Conservation (phyloP, 2,113 vertebrate species). For the Carollia perspicillata region DNA sequence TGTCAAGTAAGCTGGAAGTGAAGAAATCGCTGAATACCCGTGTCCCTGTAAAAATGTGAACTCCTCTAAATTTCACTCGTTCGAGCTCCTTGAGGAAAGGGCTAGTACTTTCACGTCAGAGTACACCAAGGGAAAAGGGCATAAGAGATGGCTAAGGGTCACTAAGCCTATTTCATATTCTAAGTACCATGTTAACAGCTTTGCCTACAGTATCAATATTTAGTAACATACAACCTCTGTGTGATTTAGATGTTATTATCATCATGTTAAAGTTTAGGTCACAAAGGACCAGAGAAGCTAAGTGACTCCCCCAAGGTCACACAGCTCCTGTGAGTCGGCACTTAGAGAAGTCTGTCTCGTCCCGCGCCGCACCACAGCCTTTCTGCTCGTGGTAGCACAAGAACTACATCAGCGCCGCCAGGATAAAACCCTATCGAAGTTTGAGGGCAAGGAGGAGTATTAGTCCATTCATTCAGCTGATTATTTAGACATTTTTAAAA, state of each 20-base stretch:
- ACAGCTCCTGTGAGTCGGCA: background rate
- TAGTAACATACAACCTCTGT: background rate
- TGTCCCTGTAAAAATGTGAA: background rate
- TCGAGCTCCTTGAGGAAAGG: background rate
- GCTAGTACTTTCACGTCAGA: background rate
- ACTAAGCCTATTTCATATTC: background rate
- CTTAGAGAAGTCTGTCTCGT: background rate
- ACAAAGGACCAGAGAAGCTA: background rate
- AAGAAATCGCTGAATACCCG: background rate
- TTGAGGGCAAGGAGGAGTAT: background rate
- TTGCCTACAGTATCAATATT: background rate
- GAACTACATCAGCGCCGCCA: background rate
- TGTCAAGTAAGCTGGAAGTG: background rate
- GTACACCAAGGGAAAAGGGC: background rate
- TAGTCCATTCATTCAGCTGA: background rate
- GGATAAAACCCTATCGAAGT: background rate
- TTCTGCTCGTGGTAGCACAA: background rate
- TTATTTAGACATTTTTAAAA: background rate
- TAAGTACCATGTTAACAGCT: background rate
- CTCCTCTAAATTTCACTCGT: background rate
- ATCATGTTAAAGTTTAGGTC: background rate
- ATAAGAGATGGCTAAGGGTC: background rate
- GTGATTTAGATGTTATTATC: background rate
- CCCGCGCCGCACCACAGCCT: fast-evolving
- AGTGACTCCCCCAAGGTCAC: background rate